phyloP scores from a whole-genome alignment of 1,140 invertebrate species.

The Diachasmimorpha longicaudata region DNA sequence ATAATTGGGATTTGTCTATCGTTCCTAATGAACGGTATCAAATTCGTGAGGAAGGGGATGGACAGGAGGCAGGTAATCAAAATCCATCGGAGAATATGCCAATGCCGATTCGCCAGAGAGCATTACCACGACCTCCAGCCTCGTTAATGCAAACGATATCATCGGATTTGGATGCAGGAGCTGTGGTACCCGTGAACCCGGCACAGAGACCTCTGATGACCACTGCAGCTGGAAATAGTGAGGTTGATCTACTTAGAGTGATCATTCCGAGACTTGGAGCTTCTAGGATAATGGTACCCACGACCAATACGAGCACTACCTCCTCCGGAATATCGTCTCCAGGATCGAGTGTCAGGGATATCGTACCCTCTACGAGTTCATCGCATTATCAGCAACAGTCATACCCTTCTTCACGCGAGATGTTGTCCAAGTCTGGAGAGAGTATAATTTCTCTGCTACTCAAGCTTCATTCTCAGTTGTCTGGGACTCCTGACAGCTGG shows the following conservation, averaged over 20 bases:
- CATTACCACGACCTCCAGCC: constrained; percentile 27
- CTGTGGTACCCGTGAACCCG: not conserved
- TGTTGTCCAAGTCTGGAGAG: constrained; percentile 75
- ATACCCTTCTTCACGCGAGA: constrained; percentile 48
- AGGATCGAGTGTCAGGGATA: constrained; percentile 44
- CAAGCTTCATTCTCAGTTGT: constrained; percentile 91
- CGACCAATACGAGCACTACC: not conserved
- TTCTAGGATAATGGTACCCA: constrained; percentile 36
- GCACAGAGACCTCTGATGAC: constrained; percentile 39
- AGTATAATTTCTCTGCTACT: constrained; percentile 90
- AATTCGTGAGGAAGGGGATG: constrained; percentile 33
- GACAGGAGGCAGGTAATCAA: constrained; percentile 44
- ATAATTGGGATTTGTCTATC: constrained; percentile 50
- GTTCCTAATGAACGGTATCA: constrained; percentile 48
- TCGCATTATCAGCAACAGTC: constrained; percentile 52
- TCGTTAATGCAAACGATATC: constrained; percentile 45
- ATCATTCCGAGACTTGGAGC: constrained; percentile 40
- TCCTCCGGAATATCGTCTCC: not conserved
- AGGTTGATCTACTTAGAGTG: constrained; percentile 53
- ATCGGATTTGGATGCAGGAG: constrained; percentile 41
- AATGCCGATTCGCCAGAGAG: constrained; percentile 42
- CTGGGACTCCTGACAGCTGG: constrained; percentile 81
- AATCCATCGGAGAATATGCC: constrained; percentile 36
- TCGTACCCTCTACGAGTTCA: constrained; percentile 62
- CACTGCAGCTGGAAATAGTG: constrained; percentile 60